Evolutionary conservation across 2,797 vertebrate genomes (phyloP).

Genomic region (Tiaroga cobitis): DNA sequence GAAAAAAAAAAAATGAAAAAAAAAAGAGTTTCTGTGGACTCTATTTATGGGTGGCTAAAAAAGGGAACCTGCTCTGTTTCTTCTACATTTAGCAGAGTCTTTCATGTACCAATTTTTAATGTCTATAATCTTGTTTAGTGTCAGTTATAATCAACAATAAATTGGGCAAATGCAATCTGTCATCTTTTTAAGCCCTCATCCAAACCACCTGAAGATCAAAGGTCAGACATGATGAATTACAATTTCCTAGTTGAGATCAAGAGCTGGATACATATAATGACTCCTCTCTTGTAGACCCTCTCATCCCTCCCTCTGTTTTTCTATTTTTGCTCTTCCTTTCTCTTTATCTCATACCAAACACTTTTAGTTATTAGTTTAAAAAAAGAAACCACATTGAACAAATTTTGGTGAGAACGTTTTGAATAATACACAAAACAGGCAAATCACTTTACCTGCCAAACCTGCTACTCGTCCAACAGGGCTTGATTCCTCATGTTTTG

Average conservation of each 20-base stretch:
- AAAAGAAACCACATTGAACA: slow-evolving; percentile 42
- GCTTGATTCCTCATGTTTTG: slow-evolving; percentile 11
- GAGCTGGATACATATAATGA: slow-evolving; percentile 22
- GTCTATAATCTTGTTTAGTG: slow-evolving; percentile 28
- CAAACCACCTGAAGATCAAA: slow-evolving; percentile 40
- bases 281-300: slow-evolving; percentile 7
- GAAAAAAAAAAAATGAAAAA: background rate
- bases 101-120: background rate
- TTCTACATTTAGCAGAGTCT: background rate
- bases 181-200: slow-evolving; percentile 17
- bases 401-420: slow-evolving; percentile 50
- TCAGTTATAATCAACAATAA: slow-evolving; percentile 27
- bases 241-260: slow-evolving; percentile 42
- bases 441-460: slow-evolving; percentile 53
- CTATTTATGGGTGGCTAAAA: background rate
- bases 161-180: slow-evolving; percentile 15
- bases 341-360: slow-evolving; percentile 40
- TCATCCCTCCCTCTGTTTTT: slow-evolving; percentile 16
- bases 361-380: slow-evolving; percentile 49
- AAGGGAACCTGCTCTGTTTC: background rate
- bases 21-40: background rate
- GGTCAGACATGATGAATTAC: slow-evolving; percentile 43
- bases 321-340: slow-evolving; percentile 9
- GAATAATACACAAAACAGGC: slow-evolving; percentile 58
- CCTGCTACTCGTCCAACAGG: slow-evolving; percentile 27